Evolutionary conservation across 1,140 invertebrate species (phyloP).

Genomic region (Pentalonia nigronervosa): DNA sequence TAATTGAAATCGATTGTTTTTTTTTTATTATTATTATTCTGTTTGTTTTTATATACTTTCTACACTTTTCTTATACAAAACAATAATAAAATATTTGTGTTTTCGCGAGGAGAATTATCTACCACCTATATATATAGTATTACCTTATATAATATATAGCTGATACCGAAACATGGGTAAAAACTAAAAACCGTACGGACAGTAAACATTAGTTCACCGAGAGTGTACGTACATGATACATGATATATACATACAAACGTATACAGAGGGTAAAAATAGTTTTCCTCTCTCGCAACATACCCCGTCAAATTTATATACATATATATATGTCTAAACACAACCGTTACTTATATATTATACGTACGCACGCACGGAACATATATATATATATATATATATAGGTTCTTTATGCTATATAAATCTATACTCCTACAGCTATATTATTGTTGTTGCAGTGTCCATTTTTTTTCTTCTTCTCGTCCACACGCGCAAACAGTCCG

Average conservation of each 20-base stretch:
- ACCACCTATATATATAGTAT: background rate
- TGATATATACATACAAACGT: background rate
- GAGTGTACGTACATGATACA: background rate
- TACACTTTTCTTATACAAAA: background rate
- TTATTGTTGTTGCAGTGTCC: constrained; percentile 6
- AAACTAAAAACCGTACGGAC: too few species aligned
- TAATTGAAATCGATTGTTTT: constrained; percentile 1
- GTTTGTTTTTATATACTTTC: background rate
- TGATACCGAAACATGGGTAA: background rate
- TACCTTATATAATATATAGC: background rate
- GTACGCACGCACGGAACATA: background rate
- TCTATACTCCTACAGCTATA: background rate
- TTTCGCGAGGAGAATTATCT: background rate
- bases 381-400: background rate
- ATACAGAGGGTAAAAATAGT: constrained; percentile 38
- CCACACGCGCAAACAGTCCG: background rate
- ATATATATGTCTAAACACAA: background rate
- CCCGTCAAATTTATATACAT: background rate
- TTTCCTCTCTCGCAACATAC: constrained; percentile 19
- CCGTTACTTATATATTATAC: constrained; percentile 24
- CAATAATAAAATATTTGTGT: constrained; percentile 16
- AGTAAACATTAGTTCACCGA: background rate
- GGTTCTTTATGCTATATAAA: constrained; percentile 28
- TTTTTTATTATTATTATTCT: background rate
- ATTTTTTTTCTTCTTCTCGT: constrained; percentile 30